Percentiles rank a stretch among this genome's conserved stretches.
These are phyloP conservation scores for Callipepla californica DNA, from an alignment of 2,113 vertebrate genomes.

Conservation along the genomic window DNA sequence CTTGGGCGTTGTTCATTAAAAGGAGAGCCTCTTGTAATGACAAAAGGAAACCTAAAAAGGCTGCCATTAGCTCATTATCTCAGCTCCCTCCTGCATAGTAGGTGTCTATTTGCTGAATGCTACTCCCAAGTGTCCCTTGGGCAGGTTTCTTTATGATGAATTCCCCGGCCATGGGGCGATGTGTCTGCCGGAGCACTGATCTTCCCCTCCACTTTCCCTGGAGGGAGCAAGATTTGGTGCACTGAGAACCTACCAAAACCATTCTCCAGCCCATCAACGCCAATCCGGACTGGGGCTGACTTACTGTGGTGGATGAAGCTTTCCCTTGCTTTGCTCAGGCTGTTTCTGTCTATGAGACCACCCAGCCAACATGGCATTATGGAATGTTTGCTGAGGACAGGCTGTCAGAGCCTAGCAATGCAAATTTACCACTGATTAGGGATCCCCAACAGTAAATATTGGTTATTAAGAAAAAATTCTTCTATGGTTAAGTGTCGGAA, in stretches of 20 bases:
- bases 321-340: not conserved
- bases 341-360: not conserved
- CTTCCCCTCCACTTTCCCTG: not conserved
- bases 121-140: not conserved
- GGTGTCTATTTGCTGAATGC: slow-evolving; percentile 61
- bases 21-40: slow-evolving; percentile 47
- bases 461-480: no score
- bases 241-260: not conserved
- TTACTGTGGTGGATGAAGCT: not conserved
- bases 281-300: not conserved
- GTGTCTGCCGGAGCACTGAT: not conserved
- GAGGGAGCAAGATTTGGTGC: not conserved
- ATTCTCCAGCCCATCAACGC: not conserved
- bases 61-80: slow-evolving; percentile 16
- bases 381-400: not conserved
- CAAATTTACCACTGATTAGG: not conserved
- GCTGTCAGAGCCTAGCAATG: not conserved
- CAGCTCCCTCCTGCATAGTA: not conserved
- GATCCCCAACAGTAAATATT: not conserved
- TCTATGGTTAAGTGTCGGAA: no score
- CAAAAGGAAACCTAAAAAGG: slow-evolving; percentile 57
- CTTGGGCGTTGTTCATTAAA: not conserved
- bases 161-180: not conserved
- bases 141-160: not conserved
- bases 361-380: accelerated